Evolutionary conservation across 2,113 vertebrate species (phyloP), one percentile per base, ranked within the genome.

Genomic region (Reinhardtius hippoglossoides): DNA sequence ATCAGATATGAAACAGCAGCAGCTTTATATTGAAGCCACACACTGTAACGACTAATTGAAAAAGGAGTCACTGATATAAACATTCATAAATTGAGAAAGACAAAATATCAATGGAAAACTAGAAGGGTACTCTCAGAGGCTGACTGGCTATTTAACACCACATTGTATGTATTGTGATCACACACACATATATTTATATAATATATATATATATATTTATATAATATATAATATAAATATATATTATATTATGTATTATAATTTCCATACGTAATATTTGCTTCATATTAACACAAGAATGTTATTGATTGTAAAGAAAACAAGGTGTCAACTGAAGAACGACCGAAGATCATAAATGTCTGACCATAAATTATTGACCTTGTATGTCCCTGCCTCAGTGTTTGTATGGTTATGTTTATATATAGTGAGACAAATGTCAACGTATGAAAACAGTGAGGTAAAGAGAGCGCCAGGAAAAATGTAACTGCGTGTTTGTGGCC

Each of bases 381-480:
- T 64, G 50, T 27, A 27, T 58, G 24, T 68, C 42, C 31, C 59
- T n/a, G 8, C 37, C n/a, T 54, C 20, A n/a, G 50, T 54, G 50
- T 54, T 54, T 21, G 50, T n/a, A 26, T 18, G 20, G 18, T 54
- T n/a, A 37, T 54, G 20, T 52, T 58, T 68, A 62, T 9, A 21
- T 10, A 35, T 62, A 62, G n/a, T 44, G 21, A 2, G 13, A 73
- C 9, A 64, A 61, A 63, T 46, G 3, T 50, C 42, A 2, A 24
- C 26, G 15, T 54, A 18, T 1, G 7, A 8, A 2, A 27, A 75
- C 56, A 52, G 48, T 0, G 3, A 60, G 23, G 9, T 60, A 15
- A 79, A 56, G 20, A 48, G 27, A 55, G 46, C n/a, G 15, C 20
- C 0, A 3, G 50, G n/a, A 67, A 81, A 27, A 66, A 57, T 65